Conservation (phyloP, 2,797 vertebrate genomes). For the Pantherophis alleghaniensis region DNA sequence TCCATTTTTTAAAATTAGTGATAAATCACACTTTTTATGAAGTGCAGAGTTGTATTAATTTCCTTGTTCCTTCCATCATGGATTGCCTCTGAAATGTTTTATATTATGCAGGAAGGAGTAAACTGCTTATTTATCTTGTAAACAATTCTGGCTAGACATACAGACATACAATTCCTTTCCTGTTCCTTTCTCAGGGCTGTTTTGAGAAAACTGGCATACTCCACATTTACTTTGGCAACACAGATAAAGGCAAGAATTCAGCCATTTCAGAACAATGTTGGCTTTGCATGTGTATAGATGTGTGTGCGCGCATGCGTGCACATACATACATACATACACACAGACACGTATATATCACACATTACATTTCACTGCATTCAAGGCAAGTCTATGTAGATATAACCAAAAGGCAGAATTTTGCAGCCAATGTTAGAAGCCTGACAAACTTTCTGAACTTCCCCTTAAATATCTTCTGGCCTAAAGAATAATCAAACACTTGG, state of each 20-base stretch:
- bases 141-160: constrained; percentile 59
- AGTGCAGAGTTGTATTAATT: constrained; percentile 70
- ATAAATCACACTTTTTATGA: constrained; percentile 71
- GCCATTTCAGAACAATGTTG: constrained; percentile 30
- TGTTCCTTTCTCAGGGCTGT: constrained; percentile 66
- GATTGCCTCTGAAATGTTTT: constrained; percentile 76
- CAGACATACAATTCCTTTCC: constrained; percentile 6
- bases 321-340: background rate
- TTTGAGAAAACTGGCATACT: constrained; percentile 29
- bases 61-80: constrained; percentile 76
- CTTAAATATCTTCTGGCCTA: constrained; percentile 26
- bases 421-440: constrained; percentile 14
- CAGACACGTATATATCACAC: constrained; percentile 6
- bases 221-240: constrained; percentile 29
- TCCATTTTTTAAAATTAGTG: constrained; percentile 65
- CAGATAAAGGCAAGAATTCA: constrained; percentile 34
- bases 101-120: constrained; percentile 71
- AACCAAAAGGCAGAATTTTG: constrained; percentile 24
- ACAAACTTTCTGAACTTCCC: constrained; percentile 6
- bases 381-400: background rate
- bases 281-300: constrained; percentile 21
- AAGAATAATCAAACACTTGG: constrained; percentile 30
- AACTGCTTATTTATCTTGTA: constrained; percentile 63
- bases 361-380: constrained; percentile 37
- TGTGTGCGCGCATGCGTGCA: background rate